These are phyloP conservation scores for Myiothlypis chrysogaster DNA, from an alignment of 2,797 vertebrate species.

Conservation along the genomic window DNA sequence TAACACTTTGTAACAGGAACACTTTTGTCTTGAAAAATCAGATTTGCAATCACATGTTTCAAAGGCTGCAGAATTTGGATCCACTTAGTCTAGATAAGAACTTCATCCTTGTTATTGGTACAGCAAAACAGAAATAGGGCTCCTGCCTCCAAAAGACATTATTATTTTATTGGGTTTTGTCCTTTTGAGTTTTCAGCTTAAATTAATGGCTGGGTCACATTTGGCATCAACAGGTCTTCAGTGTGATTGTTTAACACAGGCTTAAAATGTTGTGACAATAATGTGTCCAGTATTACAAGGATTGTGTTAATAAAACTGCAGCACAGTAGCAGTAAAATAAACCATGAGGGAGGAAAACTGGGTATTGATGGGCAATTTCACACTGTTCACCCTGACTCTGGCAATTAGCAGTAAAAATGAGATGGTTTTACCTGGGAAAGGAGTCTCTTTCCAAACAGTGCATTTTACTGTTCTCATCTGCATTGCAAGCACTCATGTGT, in stretches of 20 bases:
- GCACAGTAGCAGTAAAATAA: background rate
- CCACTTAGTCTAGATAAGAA: background rate
- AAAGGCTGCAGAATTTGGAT: background rate
- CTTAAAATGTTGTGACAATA: background rate
- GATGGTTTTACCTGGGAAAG: background rate
- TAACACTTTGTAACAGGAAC: background rate
- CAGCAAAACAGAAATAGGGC: background rate
- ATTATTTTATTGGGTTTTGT: background rate
- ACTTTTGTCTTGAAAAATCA: background rate
- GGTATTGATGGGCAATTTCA: background rate
- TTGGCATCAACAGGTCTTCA: background rate
- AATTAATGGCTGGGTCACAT: background rate
- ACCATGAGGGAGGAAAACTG: background rate
- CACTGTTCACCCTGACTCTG: background rate
- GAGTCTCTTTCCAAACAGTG: background rate
- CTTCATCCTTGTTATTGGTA: accelerated
- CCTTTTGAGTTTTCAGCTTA: background rate
- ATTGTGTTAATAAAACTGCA: background rate
- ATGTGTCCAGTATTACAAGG: background rate
- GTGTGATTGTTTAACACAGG: background rate
- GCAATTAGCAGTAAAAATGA: conserved; percentile 6
- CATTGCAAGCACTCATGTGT: accelerated
- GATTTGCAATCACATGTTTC: background rate
- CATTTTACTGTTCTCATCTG: background rate
- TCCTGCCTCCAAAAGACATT: background rate